A percentile compares a stretch with the other conserved stretches of the same genome.
These are phyloP conservation scores for Cepphus grylle DNA, from an alignment of 2,113 vertebrate species.

Conservation along the genomic window DNA sequence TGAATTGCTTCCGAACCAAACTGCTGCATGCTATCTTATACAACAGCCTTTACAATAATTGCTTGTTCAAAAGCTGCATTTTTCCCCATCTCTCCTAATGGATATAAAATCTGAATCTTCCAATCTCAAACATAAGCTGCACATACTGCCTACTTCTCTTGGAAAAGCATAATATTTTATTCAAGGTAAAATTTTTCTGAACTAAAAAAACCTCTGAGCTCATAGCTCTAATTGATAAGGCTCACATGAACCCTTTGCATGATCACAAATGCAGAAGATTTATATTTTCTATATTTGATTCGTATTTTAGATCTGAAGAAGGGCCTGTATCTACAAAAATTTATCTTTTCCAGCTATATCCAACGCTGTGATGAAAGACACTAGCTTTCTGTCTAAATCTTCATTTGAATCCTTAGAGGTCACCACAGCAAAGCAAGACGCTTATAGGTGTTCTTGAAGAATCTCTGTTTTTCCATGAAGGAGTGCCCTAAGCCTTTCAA, in stretches of 20 bases:
- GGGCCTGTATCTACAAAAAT: not conserved
- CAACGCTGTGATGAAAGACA: not conserved
- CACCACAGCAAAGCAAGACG: not conserved
- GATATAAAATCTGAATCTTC: not conserved
- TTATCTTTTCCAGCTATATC: not conserved
- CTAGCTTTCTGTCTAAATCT: not conserved
- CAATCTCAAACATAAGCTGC: not conserved
- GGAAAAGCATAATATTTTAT: not conserved
- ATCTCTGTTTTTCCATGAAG: not conserved
- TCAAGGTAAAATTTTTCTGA: not conserved
- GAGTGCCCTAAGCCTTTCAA: not conserved
- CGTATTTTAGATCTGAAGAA: not conserved
- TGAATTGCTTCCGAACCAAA: not conserved
- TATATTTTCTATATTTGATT: not conserved
- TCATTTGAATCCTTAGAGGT: not conserved
- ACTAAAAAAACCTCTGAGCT: not conserved
- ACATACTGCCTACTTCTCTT: not conserved
- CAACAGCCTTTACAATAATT: not conserved
- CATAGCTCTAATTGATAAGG: not conserved
- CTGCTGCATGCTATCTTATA: not conserved
- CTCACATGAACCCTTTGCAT: not conserved
- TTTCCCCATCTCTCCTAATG: not conserved
- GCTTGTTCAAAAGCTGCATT: not conserved
- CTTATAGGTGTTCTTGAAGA: not conserved
- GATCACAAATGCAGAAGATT: not conserved